Evolutionary conservation across 2,888 invertebrate genomes (phyloP).

Genomic region (Mythimna ferrago): DNA sequence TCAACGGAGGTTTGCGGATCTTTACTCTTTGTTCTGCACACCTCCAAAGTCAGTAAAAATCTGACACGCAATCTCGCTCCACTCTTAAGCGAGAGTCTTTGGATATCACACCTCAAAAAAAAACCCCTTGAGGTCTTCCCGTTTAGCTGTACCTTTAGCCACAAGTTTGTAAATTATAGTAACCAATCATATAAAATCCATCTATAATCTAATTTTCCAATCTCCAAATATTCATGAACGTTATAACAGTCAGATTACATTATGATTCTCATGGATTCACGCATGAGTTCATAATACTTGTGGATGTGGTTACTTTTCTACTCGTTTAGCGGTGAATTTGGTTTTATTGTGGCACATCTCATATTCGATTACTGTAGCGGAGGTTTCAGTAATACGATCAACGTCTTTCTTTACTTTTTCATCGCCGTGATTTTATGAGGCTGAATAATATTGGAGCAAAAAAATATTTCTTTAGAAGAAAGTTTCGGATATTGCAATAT

Average conservation of each 20-base stretch:
- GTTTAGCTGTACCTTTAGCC: no score
- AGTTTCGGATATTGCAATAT: slow-evolving; percentile 18
- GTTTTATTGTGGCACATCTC: slow-evolving; percentile 47
- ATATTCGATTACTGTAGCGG: slow-evolving; percentile 46
- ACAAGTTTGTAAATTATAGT: no score
- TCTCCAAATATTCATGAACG: slow-evolving; percentile 36
- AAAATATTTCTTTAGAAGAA: slow-evolving; percentile 22
- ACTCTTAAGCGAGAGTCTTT: no score
- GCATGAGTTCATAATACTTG: slow-evolving; percentile 39
- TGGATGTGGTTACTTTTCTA: slow-evolving; percentile 52
- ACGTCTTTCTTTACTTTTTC: slow-evolving; percentile 43
- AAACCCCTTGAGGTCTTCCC: no score
- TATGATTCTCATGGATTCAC: slow-evolving; percentile 35
- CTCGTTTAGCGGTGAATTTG: slow-evolving; percentile 45
- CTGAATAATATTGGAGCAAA: slow-evolving; percentile 28
- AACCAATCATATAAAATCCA: not conserved
- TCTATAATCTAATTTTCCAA: not conserved
- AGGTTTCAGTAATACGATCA: slow-evolving; percentile 49
- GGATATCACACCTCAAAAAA: no score
- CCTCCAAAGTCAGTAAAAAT: no score
- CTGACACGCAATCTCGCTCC: no score
- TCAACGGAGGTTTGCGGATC: no score
- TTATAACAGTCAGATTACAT: slow-evolving; percentile 35
- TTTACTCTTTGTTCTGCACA: no score
- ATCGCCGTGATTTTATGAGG: slow-evolving; percentile 37